phyloP scores from a whole-genome alignment of 2,888 invertebrate genomes.

The Bedellia somnulentella region DNA sequence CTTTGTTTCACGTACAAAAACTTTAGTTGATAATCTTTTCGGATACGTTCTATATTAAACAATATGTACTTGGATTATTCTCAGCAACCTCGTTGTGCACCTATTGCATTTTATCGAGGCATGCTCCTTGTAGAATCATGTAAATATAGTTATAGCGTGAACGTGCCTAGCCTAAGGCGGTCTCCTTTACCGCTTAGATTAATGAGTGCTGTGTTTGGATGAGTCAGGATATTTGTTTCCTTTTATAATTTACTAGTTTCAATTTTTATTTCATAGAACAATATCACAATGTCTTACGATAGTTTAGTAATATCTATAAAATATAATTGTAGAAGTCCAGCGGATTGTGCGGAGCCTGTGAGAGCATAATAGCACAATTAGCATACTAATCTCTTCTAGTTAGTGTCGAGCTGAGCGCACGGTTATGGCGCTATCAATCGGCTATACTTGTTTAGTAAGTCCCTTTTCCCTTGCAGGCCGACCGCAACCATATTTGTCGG shows the following conservation, averaged over 20 bases:
- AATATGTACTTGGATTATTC: too few relatives aligned
- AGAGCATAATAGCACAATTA: conserved; percentile 36
- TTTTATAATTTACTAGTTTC: conserved; percentile 31
- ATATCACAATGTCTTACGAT: conserved; percentile 34
- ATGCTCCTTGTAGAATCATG: conserved; percentile 27
- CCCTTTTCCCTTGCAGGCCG: conserved; percentile 37
- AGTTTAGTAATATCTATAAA: conserved; percentile 52
- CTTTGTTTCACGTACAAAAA: too few relatives aligned
- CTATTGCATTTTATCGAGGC: conserved; percentile 1
- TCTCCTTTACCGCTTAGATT: conserved; percentile 18
- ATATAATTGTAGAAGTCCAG: conserved; percentile 43
- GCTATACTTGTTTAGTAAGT: conserved; percentile 28
- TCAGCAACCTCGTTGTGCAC: conserved; percentile 23
- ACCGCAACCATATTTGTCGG: too few relatives aligned
- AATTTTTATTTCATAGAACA: conserved; percentile 43
- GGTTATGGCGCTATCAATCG: conserved; percentile 28
- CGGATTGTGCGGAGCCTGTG: conserved; percentile 31
- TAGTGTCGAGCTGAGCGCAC: conserved; percentile 32
- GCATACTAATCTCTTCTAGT: conserved; percentile 55
- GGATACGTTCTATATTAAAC: too few relatives aligned
- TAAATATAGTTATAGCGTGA: conserved; percentile 35
- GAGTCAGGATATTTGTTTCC: conserved; percentile 39
- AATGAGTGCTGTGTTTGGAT: conserved; percentile 50
- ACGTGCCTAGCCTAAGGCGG: conserved; percentile 26
- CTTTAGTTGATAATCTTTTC: too few relatives aligned